Evolutionary conservation across 2,888 invertebrate genomes (phyloP).

Genomic region (Candidula unifasciata): DNA sequence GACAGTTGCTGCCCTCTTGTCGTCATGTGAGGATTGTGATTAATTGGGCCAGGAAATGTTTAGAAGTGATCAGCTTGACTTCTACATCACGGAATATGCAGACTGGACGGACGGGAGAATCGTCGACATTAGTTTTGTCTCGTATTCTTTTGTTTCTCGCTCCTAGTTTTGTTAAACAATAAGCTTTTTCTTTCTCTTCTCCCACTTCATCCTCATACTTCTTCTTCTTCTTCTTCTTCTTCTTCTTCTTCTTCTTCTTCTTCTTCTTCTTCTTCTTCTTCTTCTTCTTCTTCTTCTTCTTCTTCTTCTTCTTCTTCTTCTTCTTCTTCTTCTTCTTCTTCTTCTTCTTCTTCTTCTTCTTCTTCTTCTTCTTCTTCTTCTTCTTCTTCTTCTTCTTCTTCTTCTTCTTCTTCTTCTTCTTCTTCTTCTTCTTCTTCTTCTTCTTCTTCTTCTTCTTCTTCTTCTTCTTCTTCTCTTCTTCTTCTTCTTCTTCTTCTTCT

Average conservation of each 20-base stretch:
- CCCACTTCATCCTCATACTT: background rate
- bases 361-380: too few relatives aligned
- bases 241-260: background rate
- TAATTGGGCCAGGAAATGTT: background rate
- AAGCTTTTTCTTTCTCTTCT: background rate
- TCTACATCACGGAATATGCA: background rate
- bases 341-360: too few relatives aligned
- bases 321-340: too few relatives aligned
- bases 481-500: too few relatives aligned
- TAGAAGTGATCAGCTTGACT: background rate
- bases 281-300: too few relatives aligned
- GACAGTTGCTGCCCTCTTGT: background rate
- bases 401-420: too few relatives aligned
- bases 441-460: conserved; percentile 8
- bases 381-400: too few relatives aligned
- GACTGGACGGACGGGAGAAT: background rate
- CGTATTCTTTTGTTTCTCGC: background rate
- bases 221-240: conserved; percentile 8
- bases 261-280: too few relatives aligned
- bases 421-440: background rate
- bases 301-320: too few relatives aligned
- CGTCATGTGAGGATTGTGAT: background rate
- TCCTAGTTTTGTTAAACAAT: background rate
- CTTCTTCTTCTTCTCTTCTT: background rate
- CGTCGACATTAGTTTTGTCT: background rate